Base-by-base conservation (phyloP, 2,888 invertebrate species). In the Vandiemenella viatica region DNA sequence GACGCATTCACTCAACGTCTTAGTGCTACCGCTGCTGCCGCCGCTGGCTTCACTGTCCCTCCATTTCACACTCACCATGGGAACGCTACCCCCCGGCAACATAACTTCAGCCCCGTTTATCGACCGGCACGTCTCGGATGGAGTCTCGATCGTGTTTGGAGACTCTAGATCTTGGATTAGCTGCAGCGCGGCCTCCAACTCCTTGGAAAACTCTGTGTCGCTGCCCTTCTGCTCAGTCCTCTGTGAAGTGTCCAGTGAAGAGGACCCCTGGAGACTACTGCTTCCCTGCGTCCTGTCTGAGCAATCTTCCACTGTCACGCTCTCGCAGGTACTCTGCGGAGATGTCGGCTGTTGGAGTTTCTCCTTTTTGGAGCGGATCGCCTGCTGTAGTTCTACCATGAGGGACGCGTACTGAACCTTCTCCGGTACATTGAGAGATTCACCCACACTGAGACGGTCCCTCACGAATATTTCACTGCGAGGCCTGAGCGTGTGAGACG, bases 81-180 rank as follows among this genome's bases (percentile, higher is more conserved):
- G 51, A 13, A 46, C 41, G 43, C 42, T 45, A 10, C 51, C 41
- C 18, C 46, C 44, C 37, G 48, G 43, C 18, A 26, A 23, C 17
- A 43, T 26, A 43, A 50, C 43, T 20, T 51, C 54, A n/a, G 45
- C 59, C n/a, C n/a, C n/a, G 37, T 56, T 58, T n/a, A 55, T 50
- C 17, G 56, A 57, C 26, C 59, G 57, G 51, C 63, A 64, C 10
- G 62, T 55, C 50, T 68, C 68, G 5, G 68, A 67, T 1, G 68
- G 68, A 15, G 68, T 69, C 51, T 69, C 69, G 41, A 65, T 63
- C 18, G 69, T 69, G 53, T 68, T 69, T 3, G 71, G 71, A 57
- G 69, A 69, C 56, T 70, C 71, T 51, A 71, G 57, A 56, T 71
- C 70, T 57, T 70, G 71, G 46, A 71, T 70, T 37, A 70, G 57